phyloP scores from a whole-genome alignment of 2,888 invertebrate species.

The Stenchaetothrips biformis region DNA sequence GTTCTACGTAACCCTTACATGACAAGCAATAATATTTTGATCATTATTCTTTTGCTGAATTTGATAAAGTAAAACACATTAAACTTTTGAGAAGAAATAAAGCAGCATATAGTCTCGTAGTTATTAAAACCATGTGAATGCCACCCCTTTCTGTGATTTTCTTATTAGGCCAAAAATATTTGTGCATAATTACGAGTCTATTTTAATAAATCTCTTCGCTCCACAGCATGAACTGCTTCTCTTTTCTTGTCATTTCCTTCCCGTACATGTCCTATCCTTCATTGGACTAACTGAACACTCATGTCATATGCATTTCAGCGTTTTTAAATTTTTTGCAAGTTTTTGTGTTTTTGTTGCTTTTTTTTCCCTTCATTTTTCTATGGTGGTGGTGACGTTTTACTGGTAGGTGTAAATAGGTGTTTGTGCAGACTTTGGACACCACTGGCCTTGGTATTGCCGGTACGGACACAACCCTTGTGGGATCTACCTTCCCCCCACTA shows the following conservation, averaged over 20 bases:
- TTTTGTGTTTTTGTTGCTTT: background rate
- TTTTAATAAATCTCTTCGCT: constrained; percentile 22
- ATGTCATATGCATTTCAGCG: background rate
- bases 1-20: background rate
- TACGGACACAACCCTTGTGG: background rate
- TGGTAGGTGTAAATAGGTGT: constrained; percentile 7
- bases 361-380: background rate
- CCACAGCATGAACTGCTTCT: background rate
- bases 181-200: constrained; percentile 1
- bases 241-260: background rate
- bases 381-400: background rate
- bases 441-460: background rate
- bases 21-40: background rate
- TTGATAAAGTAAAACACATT: background rate
- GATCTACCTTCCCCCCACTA: background rate
- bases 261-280: background rate
- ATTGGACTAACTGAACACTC: too few relatives aligned
- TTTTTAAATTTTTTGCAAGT: background rate
- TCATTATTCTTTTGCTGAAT: background rate
- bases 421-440: background rate
- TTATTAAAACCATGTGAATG: background rate
- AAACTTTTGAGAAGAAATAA: background rate
- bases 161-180: background rate
- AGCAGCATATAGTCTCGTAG: background rate
- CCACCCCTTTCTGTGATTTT: constrained; percentile 18